Conservation (phyloP, 2,113 vertebrate genomes). For the Colius striatus region DNA sequence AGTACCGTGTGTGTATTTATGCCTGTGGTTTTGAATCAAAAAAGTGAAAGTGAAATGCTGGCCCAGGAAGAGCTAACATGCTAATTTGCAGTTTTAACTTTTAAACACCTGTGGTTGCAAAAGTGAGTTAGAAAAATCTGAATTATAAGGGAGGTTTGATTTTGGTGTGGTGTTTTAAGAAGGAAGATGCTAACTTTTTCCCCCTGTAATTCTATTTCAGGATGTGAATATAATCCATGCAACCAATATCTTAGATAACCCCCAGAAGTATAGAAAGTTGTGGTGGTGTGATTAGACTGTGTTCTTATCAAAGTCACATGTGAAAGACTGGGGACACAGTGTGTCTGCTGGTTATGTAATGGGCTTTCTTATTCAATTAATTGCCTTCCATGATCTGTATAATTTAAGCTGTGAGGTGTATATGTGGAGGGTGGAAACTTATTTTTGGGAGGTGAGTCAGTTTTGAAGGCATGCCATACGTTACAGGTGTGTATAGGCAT, state of each 20-base stretch:
- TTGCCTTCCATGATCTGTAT: background rate
- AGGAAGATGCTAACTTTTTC: background rate
- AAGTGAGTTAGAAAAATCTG: background rate
- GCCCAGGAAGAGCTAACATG: background rate
- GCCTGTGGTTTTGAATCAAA: background rate
- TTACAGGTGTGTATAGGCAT: accelerated
- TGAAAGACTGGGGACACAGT: background rate
- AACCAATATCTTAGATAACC: background rate
- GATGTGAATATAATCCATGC: background rate
- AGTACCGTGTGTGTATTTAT: background rate
- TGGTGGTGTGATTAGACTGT: no score
- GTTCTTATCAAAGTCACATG: background rate
- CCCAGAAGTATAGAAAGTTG: no score
- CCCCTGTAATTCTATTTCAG: background rate
- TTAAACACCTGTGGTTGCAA: background rate
- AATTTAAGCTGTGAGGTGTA: background rate
- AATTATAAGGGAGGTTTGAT: background rate
- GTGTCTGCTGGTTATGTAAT: background rate
- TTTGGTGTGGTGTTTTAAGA: background rate
- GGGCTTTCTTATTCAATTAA: background rate
- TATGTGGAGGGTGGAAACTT: background rate
- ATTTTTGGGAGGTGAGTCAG: background rate
- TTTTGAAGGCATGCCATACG: background rate
- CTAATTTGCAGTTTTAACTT: background rate
- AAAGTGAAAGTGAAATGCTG: slow-evolving; percentile 9